Base-by-base conservation (phyloP, 2,888 invertebrate species). In the Hydrotaea cyrtoneurina region DNA sequence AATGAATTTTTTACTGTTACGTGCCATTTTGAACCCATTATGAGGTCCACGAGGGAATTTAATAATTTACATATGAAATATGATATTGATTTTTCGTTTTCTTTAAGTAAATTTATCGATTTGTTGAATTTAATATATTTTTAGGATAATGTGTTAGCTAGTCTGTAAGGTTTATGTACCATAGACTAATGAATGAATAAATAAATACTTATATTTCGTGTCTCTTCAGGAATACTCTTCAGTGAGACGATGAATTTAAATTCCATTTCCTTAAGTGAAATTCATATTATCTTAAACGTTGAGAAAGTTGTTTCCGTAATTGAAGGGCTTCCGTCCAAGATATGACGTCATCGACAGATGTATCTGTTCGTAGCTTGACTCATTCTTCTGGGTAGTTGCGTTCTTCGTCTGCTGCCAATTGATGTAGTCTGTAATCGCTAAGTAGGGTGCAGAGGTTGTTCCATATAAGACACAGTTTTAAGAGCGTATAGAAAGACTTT, bases 261-360 rank as follows among this genome's bases (percentile, higher is more conserved):
- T 31, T 31, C 31, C 31, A 31, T 31, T 31, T 31, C 7, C 31
- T 31, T 31, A 31, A 31, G 7, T 31, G 31, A 31, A 31, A 85
- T 21, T 82, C 79, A n/a, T 71, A 77, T 10, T 69, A 80, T 53
- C 59, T 59, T 23, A 50, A 50, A 36, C 59, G 53, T 55, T 55
- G 0, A 36, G 66, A 31, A 7, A 78, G 15, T 39, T 75, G 31
- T 55, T 64, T 26, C 31, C 76, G 76, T 21, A 81, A 46, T 2
- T 72, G 31, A 10, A 59, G 43, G 31, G 59, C 59, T 11, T 80
- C 83, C 26, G 74, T 50, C 1, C 80, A 72, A 19, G 80, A 82
- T n/a, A 82, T 78, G 0, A 79, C 66, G 66, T 85, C 73, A 74
- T 78, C 74, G 1, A 82, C 73, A 64, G 31, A 74, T 11, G 62